Base-by-base conservation (phyloP, 2,888 invertebrate genomes). In the Tenthredo amoena region DNA sequence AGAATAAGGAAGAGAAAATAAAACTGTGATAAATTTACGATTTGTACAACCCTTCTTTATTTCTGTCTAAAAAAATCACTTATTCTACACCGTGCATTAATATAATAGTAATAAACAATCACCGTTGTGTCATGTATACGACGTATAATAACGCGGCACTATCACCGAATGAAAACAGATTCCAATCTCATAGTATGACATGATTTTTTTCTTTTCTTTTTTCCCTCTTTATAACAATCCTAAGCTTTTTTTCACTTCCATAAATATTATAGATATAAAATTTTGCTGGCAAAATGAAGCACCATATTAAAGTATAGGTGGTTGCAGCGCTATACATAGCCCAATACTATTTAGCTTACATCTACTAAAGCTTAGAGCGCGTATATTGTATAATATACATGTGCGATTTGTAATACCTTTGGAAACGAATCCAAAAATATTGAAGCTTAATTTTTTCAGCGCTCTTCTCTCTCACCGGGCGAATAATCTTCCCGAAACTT, bases 31-130 rank as follows among this genome's bases (percentile, higher is more conserved):
- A 62, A 58, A 21, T 62, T 62, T 21, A 40, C 15, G 40, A 81
- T 58, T 81, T 81, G 58, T 81, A 81, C 81, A 58, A 79, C 47
- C 37, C 58, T 81, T 50, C 21, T 77, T 55, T 77, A 77, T 77
- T 77, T 50, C 34, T n/a, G n/a, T 68, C 34, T 18, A 62, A 37
- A 81, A 50, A 58, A 37, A 81, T 62, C 50, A 81, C 81, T 58
- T 62, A 81, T 58, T 26, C 55, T 58, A 81, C 40, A 81, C 62
- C 58, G 12, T 26, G 40, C 55, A 31, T 77, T 34, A 34, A 55
- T 77, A 34, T 50, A 47, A 47, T 77, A 77, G n/a, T 40, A 62
- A 81, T 40, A 40, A 81, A 40, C 81, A 81, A 81, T 62, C 58
- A 58, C 40, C 81, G 40, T 79, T 58, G 3, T 15, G 79, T 58